These are phyloP conservation scores for Globia sparganii DNA, from an alignment of 2,888 invertebrate species.

Conservation along the genomic window DNA sequence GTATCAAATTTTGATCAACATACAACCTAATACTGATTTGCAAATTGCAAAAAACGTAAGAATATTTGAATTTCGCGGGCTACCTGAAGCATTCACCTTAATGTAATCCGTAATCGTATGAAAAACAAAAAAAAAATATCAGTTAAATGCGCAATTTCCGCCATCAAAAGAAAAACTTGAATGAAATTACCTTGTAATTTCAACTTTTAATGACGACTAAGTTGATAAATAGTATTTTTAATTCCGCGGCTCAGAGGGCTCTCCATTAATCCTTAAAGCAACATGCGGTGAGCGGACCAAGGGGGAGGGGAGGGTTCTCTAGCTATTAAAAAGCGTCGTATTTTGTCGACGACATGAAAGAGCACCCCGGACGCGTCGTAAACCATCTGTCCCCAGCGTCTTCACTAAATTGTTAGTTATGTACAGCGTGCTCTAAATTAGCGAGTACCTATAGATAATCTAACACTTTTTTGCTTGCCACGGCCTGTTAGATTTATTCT, in stretches of 20 bases:
- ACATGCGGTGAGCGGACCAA: constrained; percentile 31
- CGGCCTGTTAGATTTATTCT: constrained; percentile 48
- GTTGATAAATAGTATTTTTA: constrained; percentile 38
- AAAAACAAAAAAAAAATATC: background rate
- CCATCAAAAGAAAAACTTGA: background rate
- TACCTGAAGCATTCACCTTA: too few relatives aligned
- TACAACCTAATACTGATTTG: too few relatives aligned
- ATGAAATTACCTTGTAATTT: constrained; percentile 22
- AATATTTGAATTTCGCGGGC: too few relatives aligned
- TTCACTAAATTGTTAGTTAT: constrained; percentile 1
- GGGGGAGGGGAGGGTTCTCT: constrained; percentile 6
- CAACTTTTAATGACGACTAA: constrained; percentile 14
- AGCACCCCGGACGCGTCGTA: constrained; percentile 20
- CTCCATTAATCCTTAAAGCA: constrained; percentile 44
- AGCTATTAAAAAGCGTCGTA: constrained; percentile 49
- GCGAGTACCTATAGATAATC: constrained; percentile 16
- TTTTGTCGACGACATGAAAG: constrained; percentile 47
- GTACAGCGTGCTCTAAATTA: constrained; percentile 33
- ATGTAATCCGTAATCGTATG: background rate
- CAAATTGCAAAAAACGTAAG: too few relatives aligned
- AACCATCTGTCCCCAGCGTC: constrained; percentile 12
- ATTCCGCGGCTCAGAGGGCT: constrained; percentile 35
- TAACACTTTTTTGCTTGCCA: constrained; percentile 46
- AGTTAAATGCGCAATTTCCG: background rate
- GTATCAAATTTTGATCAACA: too few relatives aligned